Conservation (phyloP, 2,797 vertebrate genomes). For the Apogon talboti region DNA sequence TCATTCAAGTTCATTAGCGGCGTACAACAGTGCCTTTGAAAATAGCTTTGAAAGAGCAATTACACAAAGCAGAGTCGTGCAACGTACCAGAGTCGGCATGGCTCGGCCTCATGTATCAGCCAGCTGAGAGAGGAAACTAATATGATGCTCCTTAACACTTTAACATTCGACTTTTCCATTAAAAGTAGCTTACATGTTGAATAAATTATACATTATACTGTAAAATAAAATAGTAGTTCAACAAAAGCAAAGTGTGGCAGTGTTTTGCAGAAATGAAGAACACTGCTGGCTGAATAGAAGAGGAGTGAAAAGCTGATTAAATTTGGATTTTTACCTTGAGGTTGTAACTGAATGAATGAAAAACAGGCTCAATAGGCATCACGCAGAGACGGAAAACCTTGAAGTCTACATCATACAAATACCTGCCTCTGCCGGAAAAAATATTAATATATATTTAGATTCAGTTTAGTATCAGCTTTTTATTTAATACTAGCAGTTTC, state of each 20-base stretch:
- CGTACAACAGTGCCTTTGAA: slow-evolving; percentile 38
- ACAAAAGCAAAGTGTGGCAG: not conserved
- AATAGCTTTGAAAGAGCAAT: slow-evolving; percentile 36
- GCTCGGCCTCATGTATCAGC: not conserved
- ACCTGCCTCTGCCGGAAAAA: too few relatives aligned
- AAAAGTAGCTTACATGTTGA: not conserved
- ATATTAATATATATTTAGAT: too few relatives aligned
- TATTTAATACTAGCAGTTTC: too few relatives aligned
- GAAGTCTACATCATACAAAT: too few relatives aligned
- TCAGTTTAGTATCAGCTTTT: too few relatives aligned
- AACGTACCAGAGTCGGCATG: not conserved
- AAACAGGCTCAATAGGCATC: too few relatives aligned
- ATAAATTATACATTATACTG: not conserved
- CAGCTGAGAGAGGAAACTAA: not conserved
- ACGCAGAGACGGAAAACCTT: too few relatives aligned
- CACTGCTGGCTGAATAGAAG: not conserved
- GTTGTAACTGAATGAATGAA: too few relatives aligned
- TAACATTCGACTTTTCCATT: not conserved
- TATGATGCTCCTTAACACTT: not conserved
- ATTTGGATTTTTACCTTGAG: not conserved
- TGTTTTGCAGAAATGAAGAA: not conserved
- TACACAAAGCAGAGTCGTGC: slow-evolving; percentile 15
- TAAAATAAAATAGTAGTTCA: not conserved
- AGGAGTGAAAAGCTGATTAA: not conserved
- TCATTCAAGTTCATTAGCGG: slow-evolving; percentile 41